Base-by-base conservation (phyloP, 1,140 invertebrate genomes). In the Drosophila azteca region DNA sequence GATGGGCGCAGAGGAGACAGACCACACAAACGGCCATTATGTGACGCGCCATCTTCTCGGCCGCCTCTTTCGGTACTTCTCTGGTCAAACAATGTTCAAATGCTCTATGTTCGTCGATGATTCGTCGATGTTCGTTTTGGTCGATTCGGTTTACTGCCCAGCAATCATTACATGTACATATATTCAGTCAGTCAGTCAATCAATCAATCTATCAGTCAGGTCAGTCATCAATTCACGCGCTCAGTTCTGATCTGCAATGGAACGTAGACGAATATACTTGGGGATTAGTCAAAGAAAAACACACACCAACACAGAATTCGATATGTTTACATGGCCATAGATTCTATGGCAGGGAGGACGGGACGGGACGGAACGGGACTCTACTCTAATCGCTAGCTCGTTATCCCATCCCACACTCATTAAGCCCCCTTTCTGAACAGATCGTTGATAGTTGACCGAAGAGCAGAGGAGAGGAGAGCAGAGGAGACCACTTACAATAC, bases 1-100 rank as follows among this genome's bases (percentile, higher is more conserved):
- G 95, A 45, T 95, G 94, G 9, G 95, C 95, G 85, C 95, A 96
- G 3, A 96, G 91, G 41, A 96, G 93, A 90, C 95, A 96, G 76
- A 96, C 95, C 90, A 96, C 94, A 78, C 95, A 96, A 22, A 96
- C 95, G 13, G 95, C 95, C 72, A 96, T 94, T 67, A 91, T 91
- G 65, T 91, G 90, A 54, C 90, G 90, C 63, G 90, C 90, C 90
- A 91, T 91, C 48, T 60, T 64, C 50, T 29, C 15, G 24, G n/a
- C 3, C 31, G 17, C 20, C 31, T 9, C 3, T 15, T 26, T 41
- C 5, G 17, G 17, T 6, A n/a, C 29, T 51, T 26, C 2, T 35
- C 46, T 70, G 11, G 29, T 46, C 48, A 48, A 51, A 20, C 41
- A n/a, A 61, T 20, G 17, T 20, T 20, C 20, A 71, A 24, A 31